Evolutionary conservation across 1,140 invertebrate genomes (phyloP).

Genomic region (Melipona quadrifasciata): DNA sequence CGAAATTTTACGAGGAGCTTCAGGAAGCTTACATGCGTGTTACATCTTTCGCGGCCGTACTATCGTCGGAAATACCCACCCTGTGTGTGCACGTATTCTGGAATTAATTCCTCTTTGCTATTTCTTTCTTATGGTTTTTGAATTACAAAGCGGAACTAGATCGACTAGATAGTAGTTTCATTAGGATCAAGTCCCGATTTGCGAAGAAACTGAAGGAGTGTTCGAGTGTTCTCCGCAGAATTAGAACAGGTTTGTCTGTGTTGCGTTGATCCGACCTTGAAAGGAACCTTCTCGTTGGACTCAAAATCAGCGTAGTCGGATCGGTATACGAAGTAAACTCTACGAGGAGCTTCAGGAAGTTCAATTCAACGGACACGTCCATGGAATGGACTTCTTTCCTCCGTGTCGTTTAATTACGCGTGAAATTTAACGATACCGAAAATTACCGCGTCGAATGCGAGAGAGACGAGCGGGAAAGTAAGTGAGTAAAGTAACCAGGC

Average conservation of each 20-base stretch:
- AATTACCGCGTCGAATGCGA: conserved; percentile 74
- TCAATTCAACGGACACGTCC: background rate
- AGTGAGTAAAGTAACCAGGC: background rate
- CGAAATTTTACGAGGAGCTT: too few species aligned
- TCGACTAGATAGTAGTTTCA: background rate
- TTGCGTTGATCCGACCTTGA: background rate
- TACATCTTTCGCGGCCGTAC: background rate
- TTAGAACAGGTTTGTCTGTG: background rate
- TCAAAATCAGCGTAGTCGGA: background rate
- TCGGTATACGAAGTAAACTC: background rate
- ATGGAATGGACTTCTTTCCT: conserved; percentile 3
- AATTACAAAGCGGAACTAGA: background rate
- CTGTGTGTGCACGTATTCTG: background rate
- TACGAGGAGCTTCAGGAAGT: background rate
- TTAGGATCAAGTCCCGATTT: background rate
- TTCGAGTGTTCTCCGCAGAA: background rate
- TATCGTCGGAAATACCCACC: background rate
- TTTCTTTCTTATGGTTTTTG: background rate
- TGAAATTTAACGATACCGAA: conserved; percentile 78
- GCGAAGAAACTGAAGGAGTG: background rate
- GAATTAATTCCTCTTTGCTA: background rate
- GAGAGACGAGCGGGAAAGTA: conserved; percentile 8
- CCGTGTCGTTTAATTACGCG: conserved; percentile 50
- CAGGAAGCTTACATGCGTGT: too few species aligned
- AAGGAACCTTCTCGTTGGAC: background rate